Evolutionary conservation across 1,140 invertebrate genomes (phyloP).

Genomic region (Probaryconus sp.): DNA sequence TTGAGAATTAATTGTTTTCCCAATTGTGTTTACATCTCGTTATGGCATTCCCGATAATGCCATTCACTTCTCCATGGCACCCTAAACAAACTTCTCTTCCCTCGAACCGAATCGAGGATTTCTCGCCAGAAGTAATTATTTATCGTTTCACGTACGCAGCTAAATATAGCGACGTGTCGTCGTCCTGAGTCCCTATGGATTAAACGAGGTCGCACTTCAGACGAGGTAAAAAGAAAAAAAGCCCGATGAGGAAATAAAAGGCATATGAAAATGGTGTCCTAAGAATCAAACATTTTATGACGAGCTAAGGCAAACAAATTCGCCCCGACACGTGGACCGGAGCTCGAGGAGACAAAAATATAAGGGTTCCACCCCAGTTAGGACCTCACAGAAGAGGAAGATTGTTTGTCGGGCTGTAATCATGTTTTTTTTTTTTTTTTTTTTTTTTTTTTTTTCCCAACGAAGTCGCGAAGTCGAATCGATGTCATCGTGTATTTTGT

Average conservation of each 20-base stretch:
- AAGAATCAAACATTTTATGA: conserved; percentile 22
- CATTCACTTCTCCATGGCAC: too few species aligned
- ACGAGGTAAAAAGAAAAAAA: conserved; percentile 16
- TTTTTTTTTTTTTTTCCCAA: conserved; percentile 11
- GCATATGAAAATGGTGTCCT: neutral
- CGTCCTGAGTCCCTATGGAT: neutral
- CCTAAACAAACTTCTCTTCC: too few species aligned
- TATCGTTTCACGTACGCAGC: conserved; percentile 4
- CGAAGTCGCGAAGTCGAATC: conserved; percentile 28
- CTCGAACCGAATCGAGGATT: too few species aligned
- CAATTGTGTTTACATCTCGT: too few species aligned
- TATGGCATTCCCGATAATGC: too few species aligned
- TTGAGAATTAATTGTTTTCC: too few species aligned
- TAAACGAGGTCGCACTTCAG: conserved; percentile 7
- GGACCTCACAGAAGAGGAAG: neutral
- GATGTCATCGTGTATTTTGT: conserved; percentile 26
- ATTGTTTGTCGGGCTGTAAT: conserved; percentile 19
- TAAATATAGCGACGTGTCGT: conserved; percentile 19
- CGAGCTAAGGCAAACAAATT: conserved; percentile 32
- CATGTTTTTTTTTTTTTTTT: too few species aligned
- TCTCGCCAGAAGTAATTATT: conserved; percentile 25
- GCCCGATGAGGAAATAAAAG: conserved; percentile 10
- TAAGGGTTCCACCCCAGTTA: conserved; percentile 30
- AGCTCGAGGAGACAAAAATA: conserved; percentile 15
- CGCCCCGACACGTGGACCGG: conserved; percentile 19